These are phyloP conservation scores for Mus spicilegus DNA, from an alignment of 2,113 vertebrate genomes.

Conservation along the genomic window DNA sequence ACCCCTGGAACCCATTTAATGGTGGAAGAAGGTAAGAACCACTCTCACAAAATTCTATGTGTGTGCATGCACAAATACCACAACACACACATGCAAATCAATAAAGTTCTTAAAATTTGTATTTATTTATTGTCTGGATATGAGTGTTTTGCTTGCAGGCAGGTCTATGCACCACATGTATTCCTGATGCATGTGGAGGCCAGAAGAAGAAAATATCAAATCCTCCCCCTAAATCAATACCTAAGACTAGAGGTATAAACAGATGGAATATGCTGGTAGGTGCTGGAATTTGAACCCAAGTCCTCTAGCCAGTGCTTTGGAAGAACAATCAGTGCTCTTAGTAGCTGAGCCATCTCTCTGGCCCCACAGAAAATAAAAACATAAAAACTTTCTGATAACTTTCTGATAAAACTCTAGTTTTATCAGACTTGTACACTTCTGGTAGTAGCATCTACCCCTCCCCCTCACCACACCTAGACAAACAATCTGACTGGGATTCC, in stretches of 20 bases:
- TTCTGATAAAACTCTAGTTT: neutral
- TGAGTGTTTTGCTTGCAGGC: neutral
- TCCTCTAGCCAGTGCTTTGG: neutral
- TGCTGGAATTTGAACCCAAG: neutral
- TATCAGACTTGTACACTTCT: neutral
- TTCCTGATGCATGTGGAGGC: neutral
- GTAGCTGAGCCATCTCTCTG: neutral
- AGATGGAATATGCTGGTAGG: neutral
- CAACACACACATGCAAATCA: neutral
- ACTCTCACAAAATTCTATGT: neutral
- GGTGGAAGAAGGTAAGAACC: neutral
- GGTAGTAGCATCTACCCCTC: neutral
- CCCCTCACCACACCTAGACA: neutral
- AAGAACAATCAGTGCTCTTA: neutral
- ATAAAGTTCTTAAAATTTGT: neutral
- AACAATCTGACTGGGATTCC: neutral
- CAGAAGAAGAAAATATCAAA: neutral
- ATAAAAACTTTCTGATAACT: neutral
- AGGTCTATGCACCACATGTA: neutral
- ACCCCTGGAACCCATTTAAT: neutral
- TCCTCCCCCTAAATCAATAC: too few species aligned
- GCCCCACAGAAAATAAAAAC: neutral
- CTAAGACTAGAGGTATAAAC: neutral
- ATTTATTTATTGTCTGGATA: neutral
- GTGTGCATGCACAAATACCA: accelerated